phyloP scores from a whole-genome alignment of 2,113 vertebrate genomes.

The rabbit (Oryctolagus cuniculus) region mOryCun1.1 NC_091441.1:762001-762500 shows the following conservation, averaged over 20 bases:
- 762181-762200: constrained; percentile 96
- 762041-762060: constrained; percentile 82
- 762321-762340: not conserved
- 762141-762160: constrained; percentile 96
- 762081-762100: constrained; percentile 90
- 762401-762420: not conserved
- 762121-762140: constrained; percentile 97
- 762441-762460: not conserved
- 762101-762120: constrained; percentile 99
- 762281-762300: not conserved
- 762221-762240: constrained; percentile 98
- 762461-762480: no score
- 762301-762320: not conserved
- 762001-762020: constrained; percentile 82
- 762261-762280: constrained; percentile 44
- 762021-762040: constrained; percentile 78
- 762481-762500: not conserved
- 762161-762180: constrained; percentile 97
- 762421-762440: not conserved
- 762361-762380: not conserved
- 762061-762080: constrained; percentile 79
- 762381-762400: not conserved
- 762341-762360: not conserved
- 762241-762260: constrained; percentile 97
- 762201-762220: constrained; percentile 96